Percentiles rank a stretch among this genome's conserved stretches.
Evolutionary conservation across 2,797 vertebrate genomes (phyloP).

Genomic region (Morelia viridis): DNA sequence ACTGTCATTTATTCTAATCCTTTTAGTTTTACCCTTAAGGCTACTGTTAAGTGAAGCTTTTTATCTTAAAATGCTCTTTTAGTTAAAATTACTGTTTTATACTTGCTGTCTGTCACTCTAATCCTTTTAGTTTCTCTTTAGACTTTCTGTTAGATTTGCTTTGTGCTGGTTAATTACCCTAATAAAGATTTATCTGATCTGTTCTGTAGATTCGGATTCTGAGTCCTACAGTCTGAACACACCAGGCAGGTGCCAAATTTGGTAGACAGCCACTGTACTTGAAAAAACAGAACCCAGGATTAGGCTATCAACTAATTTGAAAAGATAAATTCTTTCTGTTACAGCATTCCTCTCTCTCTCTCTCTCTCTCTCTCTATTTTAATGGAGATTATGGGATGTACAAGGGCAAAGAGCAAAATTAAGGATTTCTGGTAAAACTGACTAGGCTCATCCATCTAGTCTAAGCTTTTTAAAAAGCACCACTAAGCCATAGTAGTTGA

Average conservation of each 20-base stretch:
- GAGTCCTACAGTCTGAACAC: not conserved
- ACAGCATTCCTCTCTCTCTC: not conserved
- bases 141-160: not conserved
- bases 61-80: not conserved
- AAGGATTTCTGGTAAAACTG: not conserved
- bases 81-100: not conserved
- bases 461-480: not conserved
- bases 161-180: not conserved
- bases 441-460: not conserved
- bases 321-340: not conserved
- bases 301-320: not conserved
- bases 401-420: not conserved
- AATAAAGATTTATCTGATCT: not conserved
- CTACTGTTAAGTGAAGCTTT: not conserved
- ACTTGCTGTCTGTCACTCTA: not conserved
- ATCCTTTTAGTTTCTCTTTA: not conserved
- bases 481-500: not conserved
- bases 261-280: not conserved
- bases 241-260: not conserved
- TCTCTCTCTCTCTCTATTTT: not conserved
- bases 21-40: not conserved
- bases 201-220: not conserved
- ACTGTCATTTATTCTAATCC: not conserved
- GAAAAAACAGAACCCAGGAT: not conserved
- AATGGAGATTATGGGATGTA: not conserved